Percentiles rank a stretch among this genome's conserved stretches.
phyloP scores from a whole-genome alignment of 2,797 vertebrate species.

The Amazonetta brasiliensis region DNA sequence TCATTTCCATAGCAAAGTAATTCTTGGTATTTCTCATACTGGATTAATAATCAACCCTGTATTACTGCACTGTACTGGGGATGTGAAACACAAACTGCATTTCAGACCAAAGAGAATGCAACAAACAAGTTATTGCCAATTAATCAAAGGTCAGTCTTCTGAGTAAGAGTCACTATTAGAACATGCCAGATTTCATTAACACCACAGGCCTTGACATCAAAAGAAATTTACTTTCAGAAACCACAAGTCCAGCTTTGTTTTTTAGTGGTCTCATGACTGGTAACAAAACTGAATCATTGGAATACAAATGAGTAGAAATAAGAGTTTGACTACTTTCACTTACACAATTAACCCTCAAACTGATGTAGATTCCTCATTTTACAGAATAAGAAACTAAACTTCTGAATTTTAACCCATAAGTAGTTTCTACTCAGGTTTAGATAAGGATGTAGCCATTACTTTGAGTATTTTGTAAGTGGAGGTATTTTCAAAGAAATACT shows the following conservation, averaged over 20 bases:
- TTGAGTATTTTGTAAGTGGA: neutral
- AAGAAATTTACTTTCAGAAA: constrained; percentile 39
- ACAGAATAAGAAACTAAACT: constrained; percentile 10
- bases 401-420: neutral
- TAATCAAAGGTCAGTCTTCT: neutral
- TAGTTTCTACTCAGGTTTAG: neutral
- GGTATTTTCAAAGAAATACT: neutral
- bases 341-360: neutral
- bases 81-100: neutral
- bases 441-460: neutral
- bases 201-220: constrained; percentile 1
- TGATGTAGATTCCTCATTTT: constrained; percentile 33
- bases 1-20: neutral
- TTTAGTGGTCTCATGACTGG: constrained; percentile 11
- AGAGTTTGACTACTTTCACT: constrained; percentile 11
- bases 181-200: constrained; percentile 46
- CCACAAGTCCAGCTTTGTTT: constrained; percentile 20
- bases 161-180: constrained; percentile 24
- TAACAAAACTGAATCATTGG: constrained; percentile 34
- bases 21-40: neutral
- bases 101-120: neutral
- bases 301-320: neutral
- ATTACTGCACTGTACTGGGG: neutral
- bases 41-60: neutral
- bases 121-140: neutral